These are phyloP conservation scores for Leistus spinibarbis DNA, from an alignment of 2,888 invertebrate species.

Conservation along the genomic window DNA sequence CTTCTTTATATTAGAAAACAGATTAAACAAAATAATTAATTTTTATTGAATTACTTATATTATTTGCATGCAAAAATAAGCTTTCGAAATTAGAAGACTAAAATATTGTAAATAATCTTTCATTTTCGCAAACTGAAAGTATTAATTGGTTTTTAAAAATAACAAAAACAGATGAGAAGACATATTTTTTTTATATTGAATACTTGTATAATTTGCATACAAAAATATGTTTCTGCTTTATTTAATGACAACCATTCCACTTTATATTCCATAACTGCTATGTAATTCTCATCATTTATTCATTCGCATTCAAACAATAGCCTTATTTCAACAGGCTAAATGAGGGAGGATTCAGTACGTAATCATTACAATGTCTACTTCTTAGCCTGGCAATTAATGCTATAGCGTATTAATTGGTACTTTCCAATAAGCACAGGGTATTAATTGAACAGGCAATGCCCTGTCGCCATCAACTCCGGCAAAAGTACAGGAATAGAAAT, in stretches of 20 bases:
- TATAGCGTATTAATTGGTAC: slow-evolving; percentile 24
- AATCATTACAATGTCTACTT: slow-evolving; percentile 20
- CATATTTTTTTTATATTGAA: no score
- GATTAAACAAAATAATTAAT: no score
- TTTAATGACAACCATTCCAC: background rate
- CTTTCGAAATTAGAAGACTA: no score
- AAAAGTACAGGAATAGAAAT: background rate
- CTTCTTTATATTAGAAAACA: no score
- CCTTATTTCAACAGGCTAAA: background rate
- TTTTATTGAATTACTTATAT: no score
- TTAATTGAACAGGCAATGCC: slow-evolving; percentile 14
- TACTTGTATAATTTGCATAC: no score
- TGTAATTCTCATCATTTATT: background rate
- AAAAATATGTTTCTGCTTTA: no score
- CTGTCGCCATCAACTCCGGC: background rate
- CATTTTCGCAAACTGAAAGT: no score
- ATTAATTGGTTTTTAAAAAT: no score
- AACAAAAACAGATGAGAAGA: no score
- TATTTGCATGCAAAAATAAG: no score
- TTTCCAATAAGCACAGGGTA: slow-evolving; percentile 28
- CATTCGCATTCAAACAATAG: background rate
- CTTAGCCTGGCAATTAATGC: slow-evolving; percentile 25
- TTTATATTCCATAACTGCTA: background rate
- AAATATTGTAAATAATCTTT: no score
- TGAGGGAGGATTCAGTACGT: slow-evolving; percentile 16